Evolutionary conservation across 2,888 invertebrate species (phyloP).

Genomic region (Archips crataeganus): DNA sequence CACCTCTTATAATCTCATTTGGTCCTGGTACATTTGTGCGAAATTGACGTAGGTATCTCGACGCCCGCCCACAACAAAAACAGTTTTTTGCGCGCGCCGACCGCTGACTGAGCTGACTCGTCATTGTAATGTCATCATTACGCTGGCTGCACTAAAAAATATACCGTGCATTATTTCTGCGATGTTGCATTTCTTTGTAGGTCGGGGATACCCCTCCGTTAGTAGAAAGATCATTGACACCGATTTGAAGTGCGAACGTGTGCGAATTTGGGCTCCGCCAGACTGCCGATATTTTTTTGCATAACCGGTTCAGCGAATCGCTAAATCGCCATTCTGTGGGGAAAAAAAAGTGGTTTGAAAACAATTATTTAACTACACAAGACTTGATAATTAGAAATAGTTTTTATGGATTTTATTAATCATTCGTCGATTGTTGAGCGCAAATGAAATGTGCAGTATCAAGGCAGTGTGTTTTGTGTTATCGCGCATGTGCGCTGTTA

Average conservation of each 20-base stretch:
- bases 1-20: conserved; percentile 60
- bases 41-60: conserved; percentile 77
- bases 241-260: conserved; percentile 43
- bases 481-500: conserved; percentile 68
- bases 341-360: not conserved
- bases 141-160: conserved; percentile 75
- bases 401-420: not conserved
- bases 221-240: conserved; percentile 33
- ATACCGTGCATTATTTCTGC: conserved; percentile 64
- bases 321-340: not conserved
- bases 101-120: conserved; percentile 58
- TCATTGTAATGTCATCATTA: conserved; percentile 80
- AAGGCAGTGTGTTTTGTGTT: conserved; percentile 58
- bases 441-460: conserved; percentile 66
- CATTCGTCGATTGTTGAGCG: conserved; percentile 40
- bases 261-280: conserved; percentile 69
- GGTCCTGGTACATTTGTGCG: conserved; percentile 83
- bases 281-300: conserved; percentile 35
- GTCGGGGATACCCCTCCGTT: conserved; percentile 72
- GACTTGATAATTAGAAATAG: not conserved
- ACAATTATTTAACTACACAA: not conserved
- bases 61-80: conserved; percentile 66
- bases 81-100: conserved; percentile 68
- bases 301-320: conserved; percentile 25
- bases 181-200: conserved; percentile 71